Conservation (phyloP, 2,113 vertebrate genomes). For the Phycodurus eques region DNA sequence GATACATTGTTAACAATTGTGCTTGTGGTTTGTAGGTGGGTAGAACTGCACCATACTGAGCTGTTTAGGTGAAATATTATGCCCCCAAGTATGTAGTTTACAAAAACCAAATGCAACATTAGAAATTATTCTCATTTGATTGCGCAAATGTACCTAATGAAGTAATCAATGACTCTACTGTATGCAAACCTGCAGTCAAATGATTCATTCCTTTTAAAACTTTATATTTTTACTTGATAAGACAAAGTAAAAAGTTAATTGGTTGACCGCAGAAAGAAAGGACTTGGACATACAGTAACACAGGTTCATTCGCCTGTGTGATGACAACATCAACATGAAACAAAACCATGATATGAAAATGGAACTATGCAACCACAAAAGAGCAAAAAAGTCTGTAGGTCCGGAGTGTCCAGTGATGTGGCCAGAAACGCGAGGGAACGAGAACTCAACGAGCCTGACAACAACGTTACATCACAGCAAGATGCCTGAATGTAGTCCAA, state of each 20-base stretch:
- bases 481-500: neutral
- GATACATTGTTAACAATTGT: neutral
- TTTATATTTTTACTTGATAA: constrained; percentile 13
- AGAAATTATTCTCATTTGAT: neutral
- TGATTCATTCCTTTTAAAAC: constrained; percentile 12
- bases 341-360: constrained; percentile 39
- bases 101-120: neutral
- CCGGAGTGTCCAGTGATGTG: no score
- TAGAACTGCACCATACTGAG: neutral
- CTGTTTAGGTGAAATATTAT: no score
- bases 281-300: constrained; percentile 66
- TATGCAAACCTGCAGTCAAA: constrained; percentile 55
- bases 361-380: constrained; percentile 32
- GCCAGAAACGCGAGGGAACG: no score
- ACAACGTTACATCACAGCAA: neutral
- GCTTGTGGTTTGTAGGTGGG: no score
- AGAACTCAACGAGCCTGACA: neutral
- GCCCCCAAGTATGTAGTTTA: neutral
- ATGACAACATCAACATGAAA: neutral
- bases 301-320: neutral
- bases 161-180: constrained; percentile 35
- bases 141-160: neutral
- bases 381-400: constrained; percentile 1
- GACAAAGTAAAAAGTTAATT: constrained; percentile 17
- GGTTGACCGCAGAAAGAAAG: constrained; percentile 46